phyloP scores from a whole-genome alignment of 2,797 vertebrate species.

The Micropoecilia bifurca region DNA sequence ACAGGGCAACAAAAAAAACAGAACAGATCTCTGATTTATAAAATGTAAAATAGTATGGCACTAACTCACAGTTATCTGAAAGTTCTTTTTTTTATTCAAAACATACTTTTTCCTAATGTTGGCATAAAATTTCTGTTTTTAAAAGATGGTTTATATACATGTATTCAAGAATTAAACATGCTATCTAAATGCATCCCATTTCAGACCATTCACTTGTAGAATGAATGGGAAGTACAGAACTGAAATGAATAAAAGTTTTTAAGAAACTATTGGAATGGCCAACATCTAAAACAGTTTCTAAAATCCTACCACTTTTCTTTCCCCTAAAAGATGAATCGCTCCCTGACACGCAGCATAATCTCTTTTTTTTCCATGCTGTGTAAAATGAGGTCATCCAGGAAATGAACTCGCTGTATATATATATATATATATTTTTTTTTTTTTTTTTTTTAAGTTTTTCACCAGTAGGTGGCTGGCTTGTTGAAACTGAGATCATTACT shows the following conservation, averaged over 20 bases:
- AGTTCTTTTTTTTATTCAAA: not conserved
- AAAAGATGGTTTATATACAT: no score
- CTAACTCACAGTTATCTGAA: not conserved
- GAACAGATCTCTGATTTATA: not conserved
- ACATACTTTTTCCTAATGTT: not conserved
- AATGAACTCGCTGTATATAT: constrained; percentile 34
- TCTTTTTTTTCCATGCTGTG: constrained; percentile 17
- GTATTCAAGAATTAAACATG: not conserved
- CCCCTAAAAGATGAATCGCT: not conserved
- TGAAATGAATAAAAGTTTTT: not conserved
- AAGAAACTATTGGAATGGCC: not conserved
- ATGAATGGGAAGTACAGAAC: not conserved
- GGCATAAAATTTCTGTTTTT: not conserved
- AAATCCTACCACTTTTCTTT: not conserved
- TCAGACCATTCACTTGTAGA: not conserved
- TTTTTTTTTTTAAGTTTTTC: constrained; percentile 24
- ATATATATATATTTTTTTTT: no score
- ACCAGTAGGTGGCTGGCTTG: constrained; percentile 11
- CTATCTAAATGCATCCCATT: not conserved
- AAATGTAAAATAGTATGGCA: not conserved
- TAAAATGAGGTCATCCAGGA: constrained; percentile 53
- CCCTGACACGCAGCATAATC: constrained; percentile 22
- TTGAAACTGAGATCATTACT: constrained; percentile 35
- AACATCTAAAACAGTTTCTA: not conserved
- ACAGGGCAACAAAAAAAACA: not conserved